Base-by-base conservation (phyloP, 2,888 invertebrate species). In the Gymnoscelis rufifasciata region DNA sequence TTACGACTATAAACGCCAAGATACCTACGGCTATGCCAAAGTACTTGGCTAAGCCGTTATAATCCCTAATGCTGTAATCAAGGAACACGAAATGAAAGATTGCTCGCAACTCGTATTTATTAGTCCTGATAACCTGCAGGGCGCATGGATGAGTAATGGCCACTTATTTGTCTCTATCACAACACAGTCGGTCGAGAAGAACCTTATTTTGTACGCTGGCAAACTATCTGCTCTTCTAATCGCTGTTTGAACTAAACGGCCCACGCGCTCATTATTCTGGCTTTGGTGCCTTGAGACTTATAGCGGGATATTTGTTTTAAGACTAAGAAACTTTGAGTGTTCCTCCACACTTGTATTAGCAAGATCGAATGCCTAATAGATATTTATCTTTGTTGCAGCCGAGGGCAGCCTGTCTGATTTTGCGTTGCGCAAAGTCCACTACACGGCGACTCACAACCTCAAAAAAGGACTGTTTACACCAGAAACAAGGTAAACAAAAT, bases 401-500 rank as follows among this genome's bases (percentile, higher is more conserved):
- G 96, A 96, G 89, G 94, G 97, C 74, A 95, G 96, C 90, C 93
- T 97, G 86, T 93, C 93, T 71, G 92, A 93, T 76, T 97, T 96
- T 90, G 95, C 95, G 62, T 78, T 91, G 66, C 91, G 93, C 75
- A 94, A 92, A 86, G 89, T 91, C 63, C 94, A 95, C 88, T 96
- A 92, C 89, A 90, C 90, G 74, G 90, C 93, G 63, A 90, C 90
- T 69, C 92, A 92, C 74, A 90, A 91, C 64, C 90, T 92, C 72
- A 90, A 91, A 70, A 91, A 92, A 66, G 91, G 91, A 66, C 90
- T 97, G 62, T 97, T 97, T 84, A 92, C 92, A 55, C 87, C 91
- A 53, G 91, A 91, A 58, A 92, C 93, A 38, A 92, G 93, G 89
- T 88, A 78, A 66, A 53, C 35, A 27, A 33, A 30, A 24, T 38